Percentiles rank a stretch among this genome's conserved stretches.
These are phyloP conservation scores for Characodon lateralis DNA, from an alignment of 2,797 vertebrate species.

Conservation along the genomic window DNA sequence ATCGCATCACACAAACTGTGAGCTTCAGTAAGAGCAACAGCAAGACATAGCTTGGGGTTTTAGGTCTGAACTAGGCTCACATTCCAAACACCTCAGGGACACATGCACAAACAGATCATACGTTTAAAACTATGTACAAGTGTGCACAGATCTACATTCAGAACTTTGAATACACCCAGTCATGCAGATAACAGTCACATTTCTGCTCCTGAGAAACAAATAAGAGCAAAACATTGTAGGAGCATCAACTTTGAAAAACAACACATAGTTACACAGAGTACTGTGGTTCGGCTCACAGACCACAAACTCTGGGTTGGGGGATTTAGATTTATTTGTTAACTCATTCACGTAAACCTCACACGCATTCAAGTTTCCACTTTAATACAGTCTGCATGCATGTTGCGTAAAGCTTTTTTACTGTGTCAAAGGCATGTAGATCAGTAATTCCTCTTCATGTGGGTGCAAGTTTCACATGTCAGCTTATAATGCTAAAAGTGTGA, in stretches of 20 bases:
- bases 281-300: conserved; percentile 40
- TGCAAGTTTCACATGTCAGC: conserved; percentile 23
- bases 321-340: conserved; percentile 65
- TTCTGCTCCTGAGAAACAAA: conserved; percentile 28
- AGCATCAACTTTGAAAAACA: conserved; percentile 29
- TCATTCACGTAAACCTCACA: conserved; percentile 48
- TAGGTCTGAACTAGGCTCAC: conserved; percentile 38
- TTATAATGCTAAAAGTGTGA: conserved; percentile 18
- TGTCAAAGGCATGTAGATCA: conserved; percentile 32
- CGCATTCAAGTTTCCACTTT: conserved; percentile 3
- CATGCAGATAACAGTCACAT: conserved; percentile 20
- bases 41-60: conserved; percentile 54
- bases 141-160: conserved; percentile 21
- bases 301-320: conserved; percentile 40
- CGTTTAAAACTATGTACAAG: conserved; percentile 40
- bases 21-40: conserved; percentile 56
- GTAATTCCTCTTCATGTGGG: conserved; percentile 17
- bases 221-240: conserved; percentile 37
- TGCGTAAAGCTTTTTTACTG: neutral
- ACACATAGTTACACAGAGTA: conserved; percentile 35
- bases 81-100: conserved; percentile 59
- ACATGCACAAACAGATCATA: conserved; percentile 29
- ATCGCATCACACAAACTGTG: conserved; percentile 66
- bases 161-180: conserved; percentile 28
- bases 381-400: neutral